phyloP scores from a whole-genome alignment of 2,888 invertebrate species.

The Acronicta aceris region DNA sequence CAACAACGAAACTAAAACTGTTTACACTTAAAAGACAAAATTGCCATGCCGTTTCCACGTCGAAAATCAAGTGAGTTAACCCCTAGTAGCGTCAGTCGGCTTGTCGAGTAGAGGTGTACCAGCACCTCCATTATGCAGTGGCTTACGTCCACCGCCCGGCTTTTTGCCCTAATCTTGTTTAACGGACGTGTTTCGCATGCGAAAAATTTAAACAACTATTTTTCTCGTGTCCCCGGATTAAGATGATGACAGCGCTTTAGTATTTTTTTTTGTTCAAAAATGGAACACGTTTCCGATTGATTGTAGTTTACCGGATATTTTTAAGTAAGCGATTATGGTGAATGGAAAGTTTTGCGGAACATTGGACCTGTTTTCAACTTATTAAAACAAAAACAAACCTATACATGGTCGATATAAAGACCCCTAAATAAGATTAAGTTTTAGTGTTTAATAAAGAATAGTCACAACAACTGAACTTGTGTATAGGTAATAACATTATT shows the following conservation, averaged over 20 bases:
- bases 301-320: constrained; percentile 29
- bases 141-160: constrained; percentile 64
- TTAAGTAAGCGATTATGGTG: neutral
- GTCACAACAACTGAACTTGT: too few species aligned
- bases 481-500: too few species aligned
- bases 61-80: constrained; percentile 46
- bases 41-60: constrained; percentile 11
- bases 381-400: neutral
- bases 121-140: constrained; percentile 67
- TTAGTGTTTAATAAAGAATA: too few species aligned
- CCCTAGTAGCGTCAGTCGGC: constrained; percentile 36
- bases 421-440: too few species aligned
- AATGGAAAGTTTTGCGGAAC: constrained; percentile 5
- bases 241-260: constrained; percentile 57
- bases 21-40: neutral
- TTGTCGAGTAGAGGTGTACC: constrained; percentile 55
- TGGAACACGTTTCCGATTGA: constrained; percentile 42
- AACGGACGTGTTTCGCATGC: constrained; percentile 69
- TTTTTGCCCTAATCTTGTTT: constrained; percentile 71
- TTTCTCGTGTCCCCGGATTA: constrained; percentile 55
- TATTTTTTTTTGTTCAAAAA: constrained; percentile 21
- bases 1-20: neutral
- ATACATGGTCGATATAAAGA: too few species aligned
- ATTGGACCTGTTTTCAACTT: neutral
- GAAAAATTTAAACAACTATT: constrained; percentile 64